A percentile compares a stretch with the other conserved stretches of the same genome.
Evolutionary conservation across 2,113 vertebrate species (phyloP).

Genomic region (Coracopsis vasa): DNA sequence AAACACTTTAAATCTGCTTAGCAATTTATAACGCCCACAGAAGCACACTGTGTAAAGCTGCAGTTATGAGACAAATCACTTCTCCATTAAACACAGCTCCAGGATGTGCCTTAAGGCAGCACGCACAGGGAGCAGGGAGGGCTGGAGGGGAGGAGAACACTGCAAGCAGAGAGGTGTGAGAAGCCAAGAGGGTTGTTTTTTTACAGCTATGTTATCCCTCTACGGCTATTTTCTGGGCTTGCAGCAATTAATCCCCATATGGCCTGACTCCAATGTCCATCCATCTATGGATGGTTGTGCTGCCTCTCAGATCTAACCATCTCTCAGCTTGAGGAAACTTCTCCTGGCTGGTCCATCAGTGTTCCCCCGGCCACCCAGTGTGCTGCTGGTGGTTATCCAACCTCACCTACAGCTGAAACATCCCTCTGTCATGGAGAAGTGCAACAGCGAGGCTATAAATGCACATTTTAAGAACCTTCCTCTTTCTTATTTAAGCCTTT

Average conservation of each 20-base stretch:
- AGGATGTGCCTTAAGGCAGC: conserved; percentile 14
- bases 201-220: conserved; percentile 2
- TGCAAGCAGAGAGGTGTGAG: not conserved
- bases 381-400: not conserved
- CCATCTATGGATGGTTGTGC: not conserved
- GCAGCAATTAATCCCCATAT: not conserved
- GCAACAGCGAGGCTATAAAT: not conserved
- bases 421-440: not conserved
- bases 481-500: not conserved
- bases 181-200: not conserved
- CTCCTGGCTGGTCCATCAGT: not conserved
- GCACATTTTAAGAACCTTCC: not conserved
- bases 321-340: not conserved
- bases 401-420: not conserved
- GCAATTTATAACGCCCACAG: conserved; percentile 73
- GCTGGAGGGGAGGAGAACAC: not conserved
- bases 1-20: conserved; percentile 70
- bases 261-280: not conserved
- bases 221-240: not conserved
- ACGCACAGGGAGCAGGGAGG: not conserved
- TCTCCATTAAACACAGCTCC: conserved; percentile 32
- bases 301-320: not conserved
- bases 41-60: conserved; percentile 58
- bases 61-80: conserved; percentile 70
- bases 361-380: not conserved